phyloP scores from a whole-genome alignment of 1,140 invertebrate genomes.

The Argopecten irradians region DNA sequence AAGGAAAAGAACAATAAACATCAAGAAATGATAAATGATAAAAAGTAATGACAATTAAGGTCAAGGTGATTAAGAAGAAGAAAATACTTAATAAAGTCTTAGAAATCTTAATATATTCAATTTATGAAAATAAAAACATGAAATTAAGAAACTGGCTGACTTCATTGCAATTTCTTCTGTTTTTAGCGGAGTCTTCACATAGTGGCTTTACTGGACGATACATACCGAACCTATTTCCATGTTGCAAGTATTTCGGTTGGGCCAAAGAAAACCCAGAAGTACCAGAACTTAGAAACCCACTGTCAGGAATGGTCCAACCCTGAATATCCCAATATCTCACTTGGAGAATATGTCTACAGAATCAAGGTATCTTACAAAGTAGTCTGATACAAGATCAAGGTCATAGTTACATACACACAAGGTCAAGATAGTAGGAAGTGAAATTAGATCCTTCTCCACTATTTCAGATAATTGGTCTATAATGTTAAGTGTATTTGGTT shows the following conservation, averaged over 20 bases:
- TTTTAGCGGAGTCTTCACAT: slow-evolving; percentile 78
- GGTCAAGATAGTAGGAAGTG: too few species aligned
- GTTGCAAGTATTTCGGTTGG: slow-evolving; percentile 79
- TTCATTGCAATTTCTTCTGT: neutral
- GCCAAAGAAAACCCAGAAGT: slow-evolving; percentile 75
- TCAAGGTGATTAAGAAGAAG: too few species aligned
- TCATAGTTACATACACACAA: neutral
- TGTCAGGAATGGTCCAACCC: slow-evolving; percentile 77
- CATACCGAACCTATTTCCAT: slow-evolving; percentile 85
- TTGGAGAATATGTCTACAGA: slow-evolving; percentile 78
- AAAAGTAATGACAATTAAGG: too few species aligned
- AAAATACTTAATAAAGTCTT: too few species aligned
- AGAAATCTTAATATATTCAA: neutral
- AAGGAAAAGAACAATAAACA: too few species aligned
- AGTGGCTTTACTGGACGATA: slow-evolving; percentile 85
- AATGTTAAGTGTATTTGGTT: too few species aligned
- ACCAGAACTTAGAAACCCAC: slow-evolving; percentile 74
- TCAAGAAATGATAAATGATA: too few species aligned
- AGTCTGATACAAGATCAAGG: neutral
- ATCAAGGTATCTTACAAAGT: slow-evolving; percentile 77
- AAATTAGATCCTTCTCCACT: too few species aligned
- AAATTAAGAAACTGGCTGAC: too few species aligned
- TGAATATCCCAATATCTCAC: slow-evolving; percentile 64
- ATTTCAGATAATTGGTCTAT: too few species aligned
- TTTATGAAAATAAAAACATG: neutral